Conservation (phyloP, 2,113 vertebrate species). For the Pteruthius melanotis region DNA sequence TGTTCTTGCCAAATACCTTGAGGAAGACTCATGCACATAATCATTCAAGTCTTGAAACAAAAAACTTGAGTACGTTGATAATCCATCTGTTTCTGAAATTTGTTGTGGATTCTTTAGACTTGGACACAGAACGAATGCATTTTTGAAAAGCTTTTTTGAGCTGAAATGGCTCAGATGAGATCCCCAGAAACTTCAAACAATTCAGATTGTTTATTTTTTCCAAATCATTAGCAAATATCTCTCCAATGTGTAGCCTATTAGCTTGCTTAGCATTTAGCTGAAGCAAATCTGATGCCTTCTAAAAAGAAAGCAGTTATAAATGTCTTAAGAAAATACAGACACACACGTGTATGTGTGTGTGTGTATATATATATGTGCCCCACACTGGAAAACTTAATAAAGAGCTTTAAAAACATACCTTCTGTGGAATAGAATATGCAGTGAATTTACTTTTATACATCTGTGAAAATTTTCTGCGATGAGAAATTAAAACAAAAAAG, state of each 20-base stretch:
- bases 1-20: not conserved
- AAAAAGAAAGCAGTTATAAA: not conserved
- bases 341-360: too few species aligned
- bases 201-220: not conserved
- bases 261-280: not conserved
- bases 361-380: rapidly evolving
- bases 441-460: not conserved
- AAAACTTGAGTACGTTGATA: not conserved
- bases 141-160: not conserved
- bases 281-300: not conserved
- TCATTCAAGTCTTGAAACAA: not conserved
- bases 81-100: not conserved
- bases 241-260: not conserved
- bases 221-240: not conserved
- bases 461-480: not conserved
- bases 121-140: not conserved
- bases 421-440: not conserved
- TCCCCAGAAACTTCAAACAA: not conserved
- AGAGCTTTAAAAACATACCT: not conserved
- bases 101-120: not conserved
- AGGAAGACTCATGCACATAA: not conserved
- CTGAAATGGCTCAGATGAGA: not conserved
- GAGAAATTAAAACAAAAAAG: not conserved
- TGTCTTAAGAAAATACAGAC: not conserved
- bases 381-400: not conserved